Base-by-base conservation (phyloP, 2,797 vertebrate genomes). In the Melanotaenia trifasciata region DNA sequence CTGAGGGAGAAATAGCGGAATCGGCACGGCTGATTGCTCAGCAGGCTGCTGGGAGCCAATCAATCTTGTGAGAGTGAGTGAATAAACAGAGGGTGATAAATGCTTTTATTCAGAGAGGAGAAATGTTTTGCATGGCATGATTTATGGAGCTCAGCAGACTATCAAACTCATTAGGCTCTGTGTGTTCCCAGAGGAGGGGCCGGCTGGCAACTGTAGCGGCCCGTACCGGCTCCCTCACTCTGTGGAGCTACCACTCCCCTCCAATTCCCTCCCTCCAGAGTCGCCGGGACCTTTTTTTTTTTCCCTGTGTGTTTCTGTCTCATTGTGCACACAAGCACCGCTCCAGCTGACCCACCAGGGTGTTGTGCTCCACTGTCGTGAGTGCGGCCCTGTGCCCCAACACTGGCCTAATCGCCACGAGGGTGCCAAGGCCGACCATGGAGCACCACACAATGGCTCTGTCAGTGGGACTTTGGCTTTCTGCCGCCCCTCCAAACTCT, bases 81-180 rank as follows among this genome's bases (percentile, higher is more conserved):
- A 98, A 96, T 96, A 98, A 98, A 99, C 97, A 97, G 96, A 95
- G 95, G 93, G 95, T 99, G 97, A 99, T 99, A 97, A 97, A 99
- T 99, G 98, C 95, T 98, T 97, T 98, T 97, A 97, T 98, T 97
- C 96, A 96, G 96, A 96, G 96, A 96, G 96, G 96, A 97, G 98
- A 97, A 98, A 97, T 99, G 97, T 97, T 98, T 98, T 97, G 96
- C 96, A 97, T 98, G 97, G 95, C 96, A 96, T 99, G 98, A 99
- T 99, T 99, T 98, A 99, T 98, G 97, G 97, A 97, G 97, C 97
- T 96, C 96, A 98, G 96, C 95, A 98, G 96, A 98, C 97, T 97
- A 98, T 98, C 96, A 97, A 96, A 97, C 96, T 98, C 98, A 99
- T 99, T 99, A 99, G 97, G 96, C 96, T 92, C 94, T 90, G 92